Evolutionary conservation across 2,888 invertebrate species (phyloP), one percentile per base, ranked within the genome.

Genomic region (Pinctada fucata): DNA sequence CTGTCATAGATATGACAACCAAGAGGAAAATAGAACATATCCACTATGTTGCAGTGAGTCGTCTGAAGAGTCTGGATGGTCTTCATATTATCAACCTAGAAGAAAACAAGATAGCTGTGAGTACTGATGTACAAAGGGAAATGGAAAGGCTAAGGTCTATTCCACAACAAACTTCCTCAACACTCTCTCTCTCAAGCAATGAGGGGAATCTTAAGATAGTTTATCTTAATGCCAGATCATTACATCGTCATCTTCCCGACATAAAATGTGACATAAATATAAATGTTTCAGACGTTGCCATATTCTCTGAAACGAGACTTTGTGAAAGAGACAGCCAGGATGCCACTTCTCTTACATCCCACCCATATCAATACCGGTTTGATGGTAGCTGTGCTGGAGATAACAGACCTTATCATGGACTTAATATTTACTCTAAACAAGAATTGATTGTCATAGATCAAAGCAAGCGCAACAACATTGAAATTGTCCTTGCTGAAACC

Each of bases 31-130:
- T 79, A 47, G 50, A 79, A 48, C 84, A 82, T 70, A 82, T 82
- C 49, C 83, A 84, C 65, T 84, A 81, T 83, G 80, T 82, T 51
- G 84, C 81, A 31, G 8, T 83, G 0, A 84, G 84, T 74, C 76
- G 84, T 8, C 72, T 83, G 2, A 31, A 72, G 48, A 75, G 68
- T 47, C 66, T 84, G n/a, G 75, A 79, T 50, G 78, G 76, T n/a
- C 76, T 84, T 8, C 66, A 72, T 64, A 76, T 83, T 50, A 10
- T 64, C 16, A 79, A 81, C 13, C 64, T 82, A 13, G 65, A 81
- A 75, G 80, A 81, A 75, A 69, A 79, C 47, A 80, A 82, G 49
- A 79, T 81, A 10, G 16, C 51, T 45, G 74, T 82, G 6, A 64
- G 71, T 48, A 78, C 71, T 10, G 4, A 31, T 65, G 82, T 82